Base-by-base conservation (phyloP, 64 coral and sea anemone species). In the Porites australiensis region DNA sequence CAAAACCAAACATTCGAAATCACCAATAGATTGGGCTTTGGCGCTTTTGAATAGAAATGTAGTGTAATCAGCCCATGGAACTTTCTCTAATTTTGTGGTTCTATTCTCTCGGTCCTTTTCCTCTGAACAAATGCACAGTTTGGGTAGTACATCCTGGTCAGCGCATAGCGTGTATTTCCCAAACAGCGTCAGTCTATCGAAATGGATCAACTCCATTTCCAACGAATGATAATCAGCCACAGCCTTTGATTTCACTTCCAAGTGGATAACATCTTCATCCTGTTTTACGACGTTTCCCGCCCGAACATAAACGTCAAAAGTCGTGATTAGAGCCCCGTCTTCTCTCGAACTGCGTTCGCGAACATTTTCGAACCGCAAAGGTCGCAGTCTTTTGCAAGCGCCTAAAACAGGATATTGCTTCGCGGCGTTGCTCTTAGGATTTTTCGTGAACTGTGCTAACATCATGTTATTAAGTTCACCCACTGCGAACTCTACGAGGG, bases 391-490 rank as follows among this genome's bases (percentile, higher is more conserved):
- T 73, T 79, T 13, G 45, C 95, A 96, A 12, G 91, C 69, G 5
- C 79, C 15, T 45, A 82, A 51, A 66, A 84, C 64, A 11, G 87
- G 79, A 57, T 20, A 23, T 9, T 1, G 13, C 19, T 16, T 77
- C n/a, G 6, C 27, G 27, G 27, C 9, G 5, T 5, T 71, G 5
- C 15, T 10, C 3, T 72, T 68, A 27, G 14, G 8, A 2, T 8
- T 37, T 8, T 81, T 85, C 3, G 2, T 69, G 16, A 77, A 73
- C 15, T 96, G 91, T 15, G 59, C 70, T 64, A 79, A 69, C 50
- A 98, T 82, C 7, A 51, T 22, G 73, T 95, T 93, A 13, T 98
- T 98, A 18, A 98, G 62, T 21, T 95, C 14, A 7, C 96, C 96
- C 5, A 95, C 50, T 9, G 94, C 96, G 44, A 95, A 98, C 51